These are phyloP conservation scores for Spialia ferax DNA, from an alignment of 2,888 invertebrate species.

Conservation along the genomic window DNA sequence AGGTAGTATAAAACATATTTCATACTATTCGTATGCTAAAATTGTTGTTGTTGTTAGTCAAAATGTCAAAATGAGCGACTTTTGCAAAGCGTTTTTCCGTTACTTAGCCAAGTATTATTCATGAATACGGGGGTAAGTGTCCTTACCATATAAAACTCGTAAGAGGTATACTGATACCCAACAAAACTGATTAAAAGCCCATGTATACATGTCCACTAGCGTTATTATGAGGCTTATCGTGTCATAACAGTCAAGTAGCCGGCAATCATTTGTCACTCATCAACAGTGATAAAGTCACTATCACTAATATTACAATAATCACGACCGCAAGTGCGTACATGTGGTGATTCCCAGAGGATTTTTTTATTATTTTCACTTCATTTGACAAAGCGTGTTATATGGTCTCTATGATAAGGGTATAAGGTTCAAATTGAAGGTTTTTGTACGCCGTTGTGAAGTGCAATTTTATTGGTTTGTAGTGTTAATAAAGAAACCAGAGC, in stretches of 20 bases:
- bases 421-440: conserved; percentile 11
- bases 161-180: no score
- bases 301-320: conserved; percentile 52
- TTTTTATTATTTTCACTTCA: conserved; percentile 29
- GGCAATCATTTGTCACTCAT: conserved; percentile 55
- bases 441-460: background rate
- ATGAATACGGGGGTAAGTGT: no score
- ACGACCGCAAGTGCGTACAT: conserved; percentile 51
- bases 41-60: no score
- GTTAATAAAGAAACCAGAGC: conserved; percentile 12
- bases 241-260: conserved; percentile 49
- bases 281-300: conserved; percentile 48
- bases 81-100: no score
- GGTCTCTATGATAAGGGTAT: conserved; percentile 1
- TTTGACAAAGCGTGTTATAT: background rate
- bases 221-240: conserved; percentile 32
- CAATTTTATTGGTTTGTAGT: background rate
- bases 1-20: no score
- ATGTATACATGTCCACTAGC: conserved; percentile 10
- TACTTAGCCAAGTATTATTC: no score
- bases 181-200: conserved; percentile 10
- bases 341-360: conserved; percentile 48
- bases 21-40: no score
- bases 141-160: no score
- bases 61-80: no score